A percentile compares a stretch with the other conserved stretches of the same genome.
Conservation (phyloP, 2,888 invertebrate genomes). For the Byasa hedistus region DNA sequence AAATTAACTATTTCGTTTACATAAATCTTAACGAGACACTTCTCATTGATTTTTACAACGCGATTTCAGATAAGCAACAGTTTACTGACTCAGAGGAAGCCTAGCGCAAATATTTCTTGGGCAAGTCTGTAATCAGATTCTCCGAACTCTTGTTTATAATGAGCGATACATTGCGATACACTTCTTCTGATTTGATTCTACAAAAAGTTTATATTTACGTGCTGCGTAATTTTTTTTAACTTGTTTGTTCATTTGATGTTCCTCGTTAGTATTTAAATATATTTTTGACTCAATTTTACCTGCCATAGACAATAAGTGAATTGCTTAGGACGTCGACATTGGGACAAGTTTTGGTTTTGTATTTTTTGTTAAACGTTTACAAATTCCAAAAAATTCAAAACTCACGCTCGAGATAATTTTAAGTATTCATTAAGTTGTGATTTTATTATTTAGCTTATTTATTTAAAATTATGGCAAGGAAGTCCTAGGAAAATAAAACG, state of each 20-base stretch:
- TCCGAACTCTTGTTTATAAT: neutral
- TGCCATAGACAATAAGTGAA: conserved; percentile 77
- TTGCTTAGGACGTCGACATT: conserved; percentile 57
- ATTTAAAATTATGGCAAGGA: conserved; percentile 79
- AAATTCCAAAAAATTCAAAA: conserved; percentile 63
- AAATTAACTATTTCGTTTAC: conserved; percentile 30
- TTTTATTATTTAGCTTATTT: conserved; percentile 78
- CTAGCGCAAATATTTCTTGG: conserved; percentile 15
- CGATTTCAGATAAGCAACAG: conserved; percentile 11
- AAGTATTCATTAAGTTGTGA: conserved; percentile 79
- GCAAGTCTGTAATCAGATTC: conserved; percentile 6
- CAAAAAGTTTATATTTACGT: conserved; percentile 35
- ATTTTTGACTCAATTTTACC: conserved; percentile 75
- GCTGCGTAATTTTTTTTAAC: conserved; percentile 52
- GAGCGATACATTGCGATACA: conserved; percentile 16
- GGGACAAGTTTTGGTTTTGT: conserved; percentile 39
- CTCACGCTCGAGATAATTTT: conserved; percentile 72
- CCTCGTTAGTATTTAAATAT: conserved; percentile 59
- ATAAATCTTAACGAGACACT: conserved; percentile 5
- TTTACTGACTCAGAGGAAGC: conserved; percentile 17
- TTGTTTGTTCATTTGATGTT: conserved; percentile 57
- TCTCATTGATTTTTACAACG: conserved; percentile 14
- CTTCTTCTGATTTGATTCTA: conserved; percentile 27
- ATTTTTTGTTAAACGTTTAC: conserved; percentile 37
- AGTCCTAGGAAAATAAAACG: conserved; percentile 74